Evolutionary conservation across 2,797 vertebrate species (phyloP).

Genomic region (Chiroxiphia lanceolata): DNA sequence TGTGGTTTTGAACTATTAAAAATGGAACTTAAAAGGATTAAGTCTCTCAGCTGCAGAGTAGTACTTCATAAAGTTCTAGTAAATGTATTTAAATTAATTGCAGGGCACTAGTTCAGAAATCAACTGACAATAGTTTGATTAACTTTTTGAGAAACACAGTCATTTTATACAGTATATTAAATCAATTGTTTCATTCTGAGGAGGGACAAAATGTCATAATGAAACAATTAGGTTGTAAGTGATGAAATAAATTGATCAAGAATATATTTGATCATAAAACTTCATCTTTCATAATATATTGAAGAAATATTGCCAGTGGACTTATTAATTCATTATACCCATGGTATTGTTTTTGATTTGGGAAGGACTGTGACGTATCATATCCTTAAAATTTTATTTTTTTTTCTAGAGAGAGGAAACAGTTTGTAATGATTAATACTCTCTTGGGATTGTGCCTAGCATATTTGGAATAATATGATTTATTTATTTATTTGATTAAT

Average conservation of each 20-base stretch:
- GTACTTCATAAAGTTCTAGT: not conserved
- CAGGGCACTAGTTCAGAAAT: conserved; percentile 9
- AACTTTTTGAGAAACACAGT: conserved; percentile 11
- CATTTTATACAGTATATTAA: conserved; percentile 15
- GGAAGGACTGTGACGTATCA: not conserved
- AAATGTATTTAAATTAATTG: conserved; percentile 52
- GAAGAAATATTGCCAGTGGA: not conserved
- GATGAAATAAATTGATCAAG: conserved; percentile 13
- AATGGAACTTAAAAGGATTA: not conserved
- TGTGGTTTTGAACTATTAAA: conserved; percentile 1
- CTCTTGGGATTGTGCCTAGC: not conserved
- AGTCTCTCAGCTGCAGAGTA: not conserved
- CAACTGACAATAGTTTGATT: conserved; percentile 37
- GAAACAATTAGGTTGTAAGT: not conserved
- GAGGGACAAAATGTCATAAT: conserved; percentile 17
- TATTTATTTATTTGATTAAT: conserved; percentile 19
- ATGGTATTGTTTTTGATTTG: not conserved
- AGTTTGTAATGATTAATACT: not conserved
- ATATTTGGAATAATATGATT: not conserved
- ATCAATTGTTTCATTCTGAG: not conserved
- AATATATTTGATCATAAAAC: not conserved
- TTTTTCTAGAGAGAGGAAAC: not conserved
- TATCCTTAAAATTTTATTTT: not conserved
- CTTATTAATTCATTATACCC: not conserved
- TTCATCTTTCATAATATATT: not conserved